Conservation (phyloP, 2,113 vertebrate genomes). For the Lagopus leucura region DNA sequence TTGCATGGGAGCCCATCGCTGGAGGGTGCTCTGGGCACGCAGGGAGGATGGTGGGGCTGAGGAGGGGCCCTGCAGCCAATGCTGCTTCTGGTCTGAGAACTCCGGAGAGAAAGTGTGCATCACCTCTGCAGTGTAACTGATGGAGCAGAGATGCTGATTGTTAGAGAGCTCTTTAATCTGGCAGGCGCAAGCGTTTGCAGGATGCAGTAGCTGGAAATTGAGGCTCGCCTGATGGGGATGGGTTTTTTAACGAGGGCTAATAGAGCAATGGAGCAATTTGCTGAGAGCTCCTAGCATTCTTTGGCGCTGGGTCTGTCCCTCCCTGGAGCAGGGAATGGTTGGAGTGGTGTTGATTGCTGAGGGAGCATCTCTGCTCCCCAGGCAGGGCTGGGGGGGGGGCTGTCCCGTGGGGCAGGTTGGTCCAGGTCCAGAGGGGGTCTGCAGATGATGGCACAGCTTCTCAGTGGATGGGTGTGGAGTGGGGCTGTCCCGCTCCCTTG, state of each 20-base stretch:
- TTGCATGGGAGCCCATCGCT: background rate
- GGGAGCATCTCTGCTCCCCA: rapidly evolving
- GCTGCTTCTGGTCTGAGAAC: rapidly evolving
- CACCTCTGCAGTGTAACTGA: rapidly evolving
- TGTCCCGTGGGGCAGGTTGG: background rate
- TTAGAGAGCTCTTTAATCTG: background rate
- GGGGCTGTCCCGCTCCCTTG: background rate
- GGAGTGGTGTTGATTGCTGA: rapidly evolving
- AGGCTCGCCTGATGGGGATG: background rate
- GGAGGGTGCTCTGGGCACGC: slow-evolving; percentile 10
- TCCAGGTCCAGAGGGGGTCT: background rate
- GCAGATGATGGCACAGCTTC: background rate
- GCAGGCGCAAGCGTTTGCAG: background rate
- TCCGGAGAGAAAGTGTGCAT: rapidly evolving
- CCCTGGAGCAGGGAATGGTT: background rate
- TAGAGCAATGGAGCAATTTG: background rate
- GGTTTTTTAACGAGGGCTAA: background rate
- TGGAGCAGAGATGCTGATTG: background rate
- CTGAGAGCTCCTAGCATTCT: background rate
- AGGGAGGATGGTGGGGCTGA: background rate
- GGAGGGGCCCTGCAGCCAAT: background rate
- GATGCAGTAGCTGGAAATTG: background rate
- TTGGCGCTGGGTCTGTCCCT: background rate
- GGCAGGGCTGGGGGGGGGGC: rapidly evolving
- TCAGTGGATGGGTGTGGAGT: background rate